A percentile compares a stretch with the other conserved stretches of the same genome.
Evolutionary conservation across 2,113 vertebrate genomes (phyloP).

Genomic region (Aptenodytes patagonicus): DNA sequence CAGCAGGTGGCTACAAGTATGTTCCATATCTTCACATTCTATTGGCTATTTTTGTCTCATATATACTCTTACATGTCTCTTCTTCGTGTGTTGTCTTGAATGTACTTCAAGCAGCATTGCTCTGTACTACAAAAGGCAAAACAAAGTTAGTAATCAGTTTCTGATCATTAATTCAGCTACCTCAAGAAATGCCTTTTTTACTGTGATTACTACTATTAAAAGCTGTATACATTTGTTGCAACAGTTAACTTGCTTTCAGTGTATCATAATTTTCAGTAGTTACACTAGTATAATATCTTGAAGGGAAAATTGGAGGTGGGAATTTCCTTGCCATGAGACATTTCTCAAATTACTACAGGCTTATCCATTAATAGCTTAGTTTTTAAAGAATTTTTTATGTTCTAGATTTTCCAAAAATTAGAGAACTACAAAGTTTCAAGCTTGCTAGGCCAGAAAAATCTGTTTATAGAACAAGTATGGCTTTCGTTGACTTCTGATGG

Average conservation of each 20-base stretch:
- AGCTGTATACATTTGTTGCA: neutral
- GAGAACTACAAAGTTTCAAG: neutral
- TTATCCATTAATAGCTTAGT: neutral
- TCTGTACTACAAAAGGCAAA: neutral
- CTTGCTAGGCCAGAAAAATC: neutral
- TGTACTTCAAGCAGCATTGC: neutral
- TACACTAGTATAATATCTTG: neutral
- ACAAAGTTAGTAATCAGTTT: neutral
- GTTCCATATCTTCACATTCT: neutral
- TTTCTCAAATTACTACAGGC: neutral
- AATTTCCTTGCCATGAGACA: neutral
- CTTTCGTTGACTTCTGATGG: fast-evolving
- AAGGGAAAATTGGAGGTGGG: neutral
- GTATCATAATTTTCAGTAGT: neutral
- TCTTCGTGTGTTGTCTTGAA: neutral
- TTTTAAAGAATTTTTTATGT: neutral
- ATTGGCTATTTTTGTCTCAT: neutral
- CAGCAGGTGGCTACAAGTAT: neutral
- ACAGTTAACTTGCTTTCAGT: neutral
- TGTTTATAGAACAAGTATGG: neutral
- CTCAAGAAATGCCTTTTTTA: neutral
- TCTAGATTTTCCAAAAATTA: neutral
- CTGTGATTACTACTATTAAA: neutral
- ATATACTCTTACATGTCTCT: neutral
- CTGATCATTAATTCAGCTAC: neutral